phyloP scores from a whole-genome alignment of 2,797 vertebrate genomes.

The Coracias cyanogaster region DNA sequence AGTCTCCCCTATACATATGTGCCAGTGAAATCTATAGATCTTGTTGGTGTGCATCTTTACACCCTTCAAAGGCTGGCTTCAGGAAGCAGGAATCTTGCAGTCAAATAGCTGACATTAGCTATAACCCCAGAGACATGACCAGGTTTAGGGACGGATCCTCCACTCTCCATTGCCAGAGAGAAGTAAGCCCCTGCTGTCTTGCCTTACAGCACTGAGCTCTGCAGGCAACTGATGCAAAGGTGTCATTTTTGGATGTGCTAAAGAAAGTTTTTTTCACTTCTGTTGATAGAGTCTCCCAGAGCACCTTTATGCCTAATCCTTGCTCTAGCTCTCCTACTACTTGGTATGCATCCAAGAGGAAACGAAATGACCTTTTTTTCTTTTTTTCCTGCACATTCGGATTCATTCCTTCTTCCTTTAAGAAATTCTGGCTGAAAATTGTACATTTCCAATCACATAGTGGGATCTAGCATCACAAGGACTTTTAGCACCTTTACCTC shows the following conservation, averaged over 20 bases:
- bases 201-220: background rate
- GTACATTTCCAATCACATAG: background rate
- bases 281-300: background rate
- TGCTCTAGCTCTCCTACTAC: background rate
- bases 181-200: background rate
- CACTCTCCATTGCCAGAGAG: background rate
- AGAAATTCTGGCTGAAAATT: background rate
- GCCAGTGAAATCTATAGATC: background rate
- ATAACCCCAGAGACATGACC: background rate
- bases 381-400: background rate
- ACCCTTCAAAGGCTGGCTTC: background rate
- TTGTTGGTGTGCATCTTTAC: background rate
- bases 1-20: background rate
- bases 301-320: background rate
- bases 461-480: background rate
- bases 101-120: background rate
- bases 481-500: conserved; percentile 6
- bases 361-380: background rate
- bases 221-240: background rate
- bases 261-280: background rate
- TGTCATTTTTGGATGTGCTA: background rate
- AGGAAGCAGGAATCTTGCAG: background rate
- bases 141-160: background rate
- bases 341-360: background rate
- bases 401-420: background rate